phyloP scores from a whole-genome alignment of 1,140 invertebrate genomes.

The Diabrotica virgifera region DNA sequence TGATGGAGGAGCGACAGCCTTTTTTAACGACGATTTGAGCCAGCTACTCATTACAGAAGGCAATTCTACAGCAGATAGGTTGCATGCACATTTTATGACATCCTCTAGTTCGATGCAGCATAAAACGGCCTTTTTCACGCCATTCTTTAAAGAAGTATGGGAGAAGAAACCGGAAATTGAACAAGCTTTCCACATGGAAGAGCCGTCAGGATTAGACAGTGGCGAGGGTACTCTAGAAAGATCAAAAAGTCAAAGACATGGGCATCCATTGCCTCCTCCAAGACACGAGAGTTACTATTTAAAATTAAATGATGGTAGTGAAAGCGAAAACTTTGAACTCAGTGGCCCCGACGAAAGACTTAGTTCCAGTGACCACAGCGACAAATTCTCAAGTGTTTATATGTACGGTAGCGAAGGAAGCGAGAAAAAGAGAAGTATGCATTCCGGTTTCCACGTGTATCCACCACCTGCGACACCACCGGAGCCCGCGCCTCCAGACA shows the following conservation, averaged over 20 bases:
- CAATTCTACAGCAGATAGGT: slow-evolving; percentile 84
- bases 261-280: slow-evolving; percentile 57
- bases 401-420: slow-evolving; percentile 48
- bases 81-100: slow-evolving; percentile 91
- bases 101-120: slow-evolving; percentile 76
- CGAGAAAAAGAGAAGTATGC: slow-evolving; percentile 42
- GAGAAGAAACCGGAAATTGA: slow-evolving; percentile 94
- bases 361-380: slow-evolving; percentile 66
- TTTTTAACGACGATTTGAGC: slow-evolving; percentile 85
- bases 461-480: slow-evolving; percentile 77
- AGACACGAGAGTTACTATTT: slow-evolving; percentile 71
- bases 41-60: slow-evolving; percentile 91
- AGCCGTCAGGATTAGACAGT: slow-evolving; percentile 65
- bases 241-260: slow-evolving; percentile 51
- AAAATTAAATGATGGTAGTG: slow-evolving; percentile 64
- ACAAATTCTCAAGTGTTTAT: slow-evolving; percentile 56
- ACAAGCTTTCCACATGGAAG: slow-evolving; percentile 87
- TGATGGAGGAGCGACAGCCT: slow-evolving; percentile 77
- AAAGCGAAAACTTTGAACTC: slow-evolving; percentile 80
- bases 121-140: slow-evolving; percentile 90
- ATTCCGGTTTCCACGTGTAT: slow-evolving; percentile 74
- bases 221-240: slow-evolving; percentile 69
- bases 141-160: slow-evolving; percentile 95
- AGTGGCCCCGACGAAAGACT: slow-evolving; percentile 52
- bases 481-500: slow-evolving; percentile 77